Evolutionary conservation across 2,797 vertebrate genomes (phyloP), one percentile per base, ranked within the genome.

Genomic region (Alectoris magna): DNA sequence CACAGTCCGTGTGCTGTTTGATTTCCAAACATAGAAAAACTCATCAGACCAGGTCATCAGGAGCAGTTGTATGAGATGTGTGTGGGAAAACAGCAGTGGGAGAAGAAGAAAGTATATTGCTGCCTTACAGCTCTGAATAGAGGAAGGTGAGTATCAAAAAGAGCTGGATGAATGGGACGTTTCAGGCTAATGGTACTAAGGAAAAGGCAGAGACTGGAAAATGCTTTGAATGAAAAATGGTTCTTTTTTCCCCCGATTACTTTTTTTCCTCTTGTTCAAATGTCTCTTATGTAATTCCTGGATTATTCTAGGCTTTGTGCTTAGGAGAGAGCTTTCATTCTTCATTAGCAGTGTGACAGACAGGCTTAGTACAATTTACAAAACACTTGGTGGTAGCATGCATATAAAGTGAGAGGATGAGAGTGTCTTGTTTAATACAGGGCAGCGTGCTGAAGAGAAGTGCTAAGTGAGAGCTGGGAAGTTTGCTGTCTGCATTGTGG

Each of bases 261-360:
- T 2, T 64, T 43, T 41, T 10, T 31, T 51, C 21, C 21, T 19
- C 10, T 60, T 67, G 19, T 90, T 93, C 69, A 74, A 27, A 74
- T 89, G 84, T 71, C 68, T 70, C 16, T 80, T 68, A 31, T 87
- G 34, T 88, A 93, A 89, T 87, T 85, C 78, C 66, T 90, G 89
- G 75, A 85, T 93, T 87, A 80, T 88, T 74, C 34, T 94, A 53
- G 79, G 87, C 75, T 85, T 71, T 36, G 2, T 2, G 1, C 1
- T 93, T 79, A 82, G 76, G n/a, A 67, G 16, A 31, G 56, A 84
- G 74, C n/a, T 95, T 90, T 92, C 43, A 14, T 87, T 87, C 41
- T 83, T 74, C 53, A 17, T 68, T 67, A 64, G 16, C 17, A 70
- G 39, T 48, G 68, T 60, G 75, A 64, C 36, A 59, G 83, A 58